Conservation (phyloP, 1,140 invertebrate species). For the Zaprionus tsacasi region DNA sequence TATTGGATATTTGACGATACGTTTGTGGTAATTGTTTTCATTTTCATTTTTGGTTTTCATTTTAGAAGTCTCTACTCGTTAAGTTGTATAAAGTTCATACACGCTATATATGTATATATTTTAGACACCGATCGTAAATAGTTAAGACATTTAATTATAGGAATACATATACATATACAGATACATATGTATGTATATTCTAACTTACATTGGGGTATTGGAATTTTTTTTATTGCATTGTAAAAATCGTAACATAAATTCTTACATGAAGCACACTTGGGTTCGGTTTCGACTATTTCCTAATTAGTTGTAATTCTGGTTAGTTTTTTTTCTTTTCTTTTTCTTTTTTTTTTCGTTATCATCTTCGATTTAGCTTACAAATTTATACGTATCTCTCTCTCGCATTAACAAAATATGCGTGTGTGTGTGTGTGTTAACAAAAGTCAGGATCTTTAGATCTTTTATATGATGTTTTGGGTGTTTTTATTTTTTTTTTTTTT, state of each 20-base stretch:
- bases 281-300: conserved; percentile 69
- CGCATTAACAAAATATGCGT: conserved; percentile 67
- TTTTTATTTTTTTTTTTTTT: background rate
- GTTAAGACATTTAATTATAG: conserved; percentile 60
- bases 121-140: conserved; percentile 76
- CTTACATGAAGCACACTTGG: conserved; percentile 84
- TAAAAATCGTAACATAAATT: conserved; percentile 82
- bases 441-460: conserved; percentile 25
- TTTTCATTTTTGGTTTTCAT: conserved; percentile 44
- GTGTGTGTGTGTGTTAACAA: conserved; percentile 53
- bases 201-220: conserved; percentile 24
- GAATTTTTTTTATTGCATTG: conserved; percentile 52
- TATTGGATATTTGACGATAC: conserved; percentile 48
- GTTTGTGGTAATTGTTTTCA: conserved; percentile 22
- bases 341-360: conserved; percentile 6
- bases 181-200: conserved; percentile 21
- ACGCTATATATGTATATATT: conserved; percentile 32
- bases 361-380: conserved; percentile 26
- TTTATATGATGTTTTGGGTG: conserved; percentile 52
- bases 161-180: conserved; percentile 37
- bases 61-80: conserved; percentile 76
- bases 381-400: conserved; percentile 20
- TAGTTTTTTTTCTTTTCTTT: conserved; percentile 36
- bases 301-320: conserved; percentile 37
- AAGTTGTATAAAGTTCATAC: conserved; percentile 46